A percentile compares a stretch with the other conserved stretches of the same genome.
phyloP scores from a whole-genome alignment of 2,113 vertebrate species.

The Orientallactaga bullata region DNA sequence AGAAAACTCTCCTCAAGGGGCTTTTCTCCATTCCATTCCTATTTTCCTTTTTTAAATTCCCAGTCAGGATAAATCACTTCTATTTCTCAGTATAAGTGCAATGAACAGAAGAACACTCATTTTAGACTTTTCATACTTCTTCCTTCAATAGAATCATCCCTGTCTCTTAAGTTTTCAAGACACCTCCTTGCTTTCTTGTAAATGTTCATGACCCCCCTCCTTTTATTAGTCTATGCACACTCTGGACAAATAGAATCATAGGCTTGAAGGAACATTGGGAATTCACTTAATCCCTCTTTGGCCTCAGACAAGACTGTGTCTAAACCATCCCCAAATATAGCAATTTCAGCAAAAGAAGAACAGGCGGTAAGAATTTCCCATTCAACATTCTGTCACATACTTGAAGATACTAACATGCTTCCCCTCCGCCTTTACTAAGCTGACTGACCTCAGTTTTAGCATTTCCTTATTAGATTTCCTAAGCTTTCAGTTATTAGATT shows the following conservation, averaged over 20 bases:
- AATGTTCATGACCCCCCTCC: neutral
- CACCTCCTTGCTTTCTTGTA: constrained; percentile 2
- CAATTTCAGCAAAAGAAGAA: constrained; percentile 74
- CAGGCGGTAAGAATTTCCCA: constrained; percentile 65
- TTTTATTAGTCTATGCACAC: constrained; percentile 55
- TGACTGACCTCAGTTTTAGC: constrained; percentile 54
- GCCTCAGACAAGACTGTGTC: constrained; percentile 71
- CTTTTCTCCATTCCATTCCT: neutral
- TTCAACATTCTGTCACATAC: constrained; percentile 69
- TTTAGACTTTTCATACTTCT: constrained; percentile 54
- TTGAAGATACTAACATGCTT: constrained; percentile 68
- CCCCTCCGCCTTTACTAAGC: constrained; percentile 36
- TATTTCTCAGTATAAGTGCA: constrained; percentile 47
- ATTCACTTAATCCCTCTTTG: constrained; percentile 78
- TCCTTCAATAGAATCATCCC: constrained; percentile 47
- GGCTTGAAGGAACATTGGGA: constrained; percentile 73
- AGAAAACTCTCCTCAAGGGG: constrained; percentile 26
- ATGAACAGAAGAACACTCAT: constrained; percentile 57
- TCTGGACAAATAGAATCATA: constrained; percentile 72
- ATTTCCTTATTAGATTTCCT: constrained; percentile 54
- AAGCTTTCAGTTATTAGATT: constrained; percentile 59
- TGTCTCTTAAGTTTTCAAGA: constrained; percentile 45
- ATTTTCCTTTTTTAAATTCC: constrained; percentile 36
- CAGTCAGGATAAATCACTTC: constrained; percentile 49
- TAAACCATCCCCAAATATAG: constrained; percentile 79